A percentile compares a stretch with the other conserved stretches of the same genome.
phyloP scores from a whole-genome alignment of 2,888 invertebrate species.

The Spatulosminthurus flaviceps region DNA sequence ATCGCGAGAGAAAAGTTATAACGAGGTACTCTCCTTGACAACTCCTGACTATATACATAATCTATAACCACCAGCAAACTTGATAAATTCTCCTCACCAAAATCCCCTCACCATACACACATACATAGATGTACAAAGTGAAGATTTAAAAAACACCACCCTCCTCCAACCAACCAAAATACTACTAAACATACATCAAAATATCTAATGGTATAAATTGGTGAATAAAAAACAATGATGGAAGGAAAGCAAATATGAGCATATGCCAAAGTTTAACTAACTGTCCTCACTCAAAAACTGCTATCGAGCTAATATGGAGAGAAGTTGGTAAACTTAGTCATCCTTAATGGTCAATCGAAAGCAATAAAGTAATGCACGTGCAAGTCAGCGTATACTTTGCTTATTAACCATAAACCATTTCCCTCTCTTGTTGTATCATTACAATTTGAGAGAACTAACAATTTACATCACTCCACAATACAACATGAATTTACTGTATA shows the following conservation, averaged over 20 bases:
- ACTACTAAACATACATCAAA: no score
- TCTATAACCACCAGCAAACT: not conserved
- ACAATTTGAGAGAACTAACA: conserved; percentile 18
- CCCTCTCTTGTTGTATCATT: not conserved
- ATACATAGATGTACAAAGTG: not conserved
- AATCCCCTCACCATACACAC: not conserved
- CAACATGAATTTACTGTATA: not conserved
- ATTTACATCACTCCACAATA: not conserved
- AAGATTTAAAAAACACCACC: conserved; percentile 11
- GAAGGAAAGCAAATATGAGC: conserved; percentile 1
- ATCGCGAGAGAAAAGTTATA: conserved; percentile 4
- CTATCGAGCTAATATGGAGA: conserved; percentile 26
- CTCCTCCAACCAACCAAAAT: not conserved
- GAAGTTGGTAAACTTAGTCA: conserved; percentile 34
- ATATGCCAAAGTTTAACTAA: conserved; percentile 18
- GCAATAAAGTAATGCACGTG: conserved; percentile 40
- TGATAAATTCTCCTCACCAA: not conserved
- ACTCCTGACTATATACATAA: not conserved
- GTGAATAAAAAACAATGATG: not conserved
- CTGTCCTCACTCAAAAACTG: not conserved
- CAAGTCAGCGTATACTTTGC: not conserved
- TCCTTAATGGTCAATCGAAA: conserved; percentile 39
- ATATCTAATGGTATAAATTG: not conserved
- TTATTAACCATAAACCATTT: conserved; percentile 32
- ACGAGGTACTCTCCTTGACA: conserved; percentile 13